phyloP scores from a whole-genome alignment of 1,140 invertebrate species.

The Zaprionus nigranus region DNA sequence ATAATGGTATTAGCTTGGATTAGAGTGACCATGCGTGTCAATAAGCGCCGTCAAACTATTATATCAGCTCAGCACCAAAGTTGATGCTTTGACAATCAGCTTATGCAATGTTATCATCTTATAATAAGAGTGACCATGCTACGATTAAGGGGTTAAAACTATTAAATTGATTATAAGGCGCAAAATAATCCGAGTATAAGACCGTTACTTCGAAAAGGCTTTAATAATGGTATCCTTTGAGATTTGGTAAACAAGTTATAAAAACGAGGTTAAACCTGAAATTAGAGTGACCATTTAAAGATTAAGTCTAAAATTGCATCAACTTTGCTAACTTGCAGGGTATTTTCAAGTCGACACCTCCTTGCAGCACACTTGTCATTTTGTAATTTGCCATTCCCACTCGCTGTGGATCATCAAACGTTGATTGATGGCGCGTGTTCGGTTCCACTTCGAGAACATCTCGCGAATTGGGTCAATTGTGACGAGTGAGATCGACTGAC shows the following conservation, averaged over 20 bases:
- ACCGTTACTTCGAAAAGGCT: no score
- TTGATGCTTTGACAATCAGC: neutral
- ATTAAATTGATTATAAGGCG: neutral
- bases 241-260: neutral
- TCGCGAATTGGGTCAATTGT: constrained; percentile 62
- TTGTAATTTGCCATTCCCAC: constrained; percentile 25
- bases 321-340: neutral
- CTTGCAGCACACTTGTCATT: neutral
- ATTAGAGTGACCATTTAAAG: no score
- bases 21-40: neutral
- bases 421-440: constrained; percentile 74
- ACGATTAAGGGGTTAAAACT: no score
- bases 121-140: neutral
- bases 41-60: no score
- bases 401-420: constrained; percentile 30
- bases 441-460: constrained; percentile 33
- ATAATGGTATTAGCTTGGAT: neutral
- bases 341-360: neutral
- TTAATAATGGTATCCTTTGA: neutral
- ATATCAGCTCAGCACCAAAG: neutral
- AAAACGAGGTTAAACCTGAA: neutral
- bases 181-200: no score
- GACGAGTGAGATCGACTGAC: constrained; percentile 50
- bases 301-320: neutral
- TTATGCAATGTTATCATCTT: neutral